Evolutionary conservation across 2,113 vertebrate species (phyloP), one percentile per base, ranked within the genome.

Genomic region (Perca fluviatilis): DNA sequence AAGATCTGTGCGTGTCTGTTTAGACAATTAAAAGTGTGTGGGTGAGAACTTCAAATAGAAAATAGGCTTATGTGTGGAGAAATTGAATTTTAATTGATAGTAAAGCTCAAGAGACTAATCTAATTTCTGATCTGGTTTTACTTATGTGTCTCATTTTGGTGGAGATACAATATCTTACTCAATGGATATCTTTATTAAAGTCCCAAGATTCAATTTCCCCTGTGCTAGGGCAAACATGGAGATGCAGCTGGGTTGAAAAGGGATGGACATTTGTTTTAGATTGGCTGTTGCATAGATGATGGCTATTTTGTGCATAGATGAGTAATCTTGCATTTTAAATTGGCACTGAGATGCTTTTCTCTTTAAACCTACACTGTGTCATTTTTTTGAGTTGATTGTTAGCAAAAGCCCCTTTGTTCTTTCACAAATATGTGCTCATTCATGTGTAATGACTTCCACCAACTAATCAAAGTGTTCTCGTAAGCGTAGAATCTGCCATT

Each of bases 61-160:
- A 90, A 90, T 49, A 79, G 67, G 79, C 57, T 85, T 86, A 78
- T 54, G 50, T 74, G 40, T 63, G 49, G 54, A 40, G 33, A 86
- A 88, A 89, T 79, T 74, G 64, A 84, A 84, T 90, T 86, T 89
- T 73, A 88, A 89, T 89, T 86, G 60, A 77, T 72, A 74, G 64
- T 72, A 77, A 83, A 89, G 66, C 80, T 68, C 73, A 63, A 36
- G 50, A 82, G 80, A 86, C 85, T 84, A 84, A 86, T 88, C 70
- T 61, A 51, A 81, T 88, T 81, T 84, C 30, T 57, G 33, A 67
- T 80, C 70, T 49, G 77, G 74, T 70, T 85, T 65, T 21, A 74
- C 33, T 74, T 15, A 10, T 30, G 1, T 1, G 27, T 75, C 54
- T 83, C 36, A 77, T 23, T 78, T 71, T 43, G 19, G 7, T 65